Evolutionary conservation across 2,797 vertebrate genomes (phyloP), one percentile per base, ranked within the genome.

Genomic region (Euphonia xanthogaster): DNA sequence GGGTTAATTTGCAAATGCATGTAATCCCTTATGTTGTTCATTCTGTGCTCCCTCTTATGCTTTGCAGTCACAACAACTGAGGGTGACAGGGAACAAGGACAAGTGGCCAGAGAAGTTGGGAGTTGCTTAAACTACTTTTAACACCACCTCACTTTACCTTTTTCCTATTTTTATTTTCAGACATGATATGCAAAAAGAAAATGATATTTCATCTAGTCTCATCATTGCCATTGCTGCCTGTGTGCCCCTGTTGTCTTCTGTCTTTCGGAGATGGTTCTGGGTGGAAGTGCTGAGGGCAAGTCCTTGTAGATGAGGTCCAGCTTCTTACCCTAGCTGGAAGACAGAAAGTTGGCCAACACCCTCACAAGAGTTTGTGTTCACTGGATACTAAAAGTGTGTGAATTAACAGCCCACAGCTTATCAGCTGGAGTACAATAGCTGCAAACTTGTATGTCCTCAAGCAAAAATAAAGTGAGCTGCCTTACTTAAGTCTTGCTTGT

Each of bases 371-470:
- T 47, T 58, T 6, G 6, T 66, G 54, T 51, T 37, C 58, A 18
- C 39, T 68, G n/a, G 39, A 45, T 48, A 39, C 4, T 21, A 20
- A 16, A 23, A 57, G 23, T 35, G 47, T 22, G 80, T 48, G 84
- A 89, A 73, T 89, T 71, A 57, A 82, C 55, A 91, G 39, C 33
- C 9, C 63, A 39, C 19, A 45, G 19, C 7, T 85, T 85, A 79
- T 85, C 81, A 55, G 2, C 19, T 14, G 2, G 75, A 76, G 47
- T 62, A 51, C 73, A 81, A 42, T 37, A 78, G 67, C 55, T 82
- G 86, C 16, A 24, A 78, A 67, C 0, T 0, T 22, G 14, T 0
- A 0, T 70, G 74, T 79, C 74, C 81, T 81, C 39, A 28, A 54
- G 60, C 10, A 17, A 76, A 80, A 62, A 70, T 9, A 44, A 74